Base-by-base conservation (phyloP, 2,797 vertebrate species). In the Spinibarbus caldwelli region DNA sequence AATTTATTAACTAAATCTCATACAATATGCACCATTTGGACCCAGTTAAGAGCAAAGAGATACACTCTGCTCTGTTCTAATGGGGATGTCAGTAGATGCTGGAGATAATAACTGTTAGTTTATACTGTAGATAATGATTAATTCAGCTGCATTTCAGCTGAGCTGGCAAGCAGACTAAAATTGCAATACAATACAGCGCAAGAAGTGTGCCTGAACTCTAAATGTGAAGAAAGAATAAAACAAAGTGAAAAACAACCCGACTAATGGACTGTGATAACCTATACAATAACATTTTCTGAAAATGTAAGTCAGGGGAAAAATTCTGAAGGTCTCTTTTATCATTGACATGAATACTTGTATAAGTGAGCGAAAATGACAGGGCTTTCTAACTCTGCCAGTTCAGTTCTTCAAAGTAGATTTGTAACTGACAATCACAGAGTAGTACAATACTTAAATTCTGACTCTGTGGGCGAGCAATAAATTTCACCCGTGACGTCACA, bases 101-200 rank as follows among this genome's bases (percentile, higher is more conserved):
- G n/a, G 36, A 76, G 73, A 68, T 78, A 84, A 68, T 78, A 78
- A 78, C 73, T 68, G 82, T 78, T 77, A 67, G 62, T 78, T 57
- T 78, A 78, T 64, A 36, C 47, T 78, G 82, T 83, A 83, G 82
- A 83, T 83, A 83, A 78, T 78, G 73, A 84, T 84, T 68, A 15
- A 78, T 57, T 84, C 73, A 75, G 43, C 31, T 66, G 82, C 45
- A 83, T 64, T 41, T 76, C 45, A 66, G 72, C 82, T 52, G 62
- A 84, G 49, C 64, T 77, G 73, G 62, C 82, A 70, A 70, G 73
- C 73, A 52, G 73, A 84, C 82, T 78, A 84, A 84, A 73, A 84
- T 79, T 52, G 43, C 78, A 68, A 68, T 49, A 80, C 78, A 80
- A 80, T 68, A 80, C 62, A 36, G 62, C 2, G 11, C 49, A 80